A percentile compares a stretch with the other conserved stretches of the same genome.
Evolutionary conservation across 2,113 vertebrate species (phyloP).

Genomic region (Plotosus lineatus): DNA sequence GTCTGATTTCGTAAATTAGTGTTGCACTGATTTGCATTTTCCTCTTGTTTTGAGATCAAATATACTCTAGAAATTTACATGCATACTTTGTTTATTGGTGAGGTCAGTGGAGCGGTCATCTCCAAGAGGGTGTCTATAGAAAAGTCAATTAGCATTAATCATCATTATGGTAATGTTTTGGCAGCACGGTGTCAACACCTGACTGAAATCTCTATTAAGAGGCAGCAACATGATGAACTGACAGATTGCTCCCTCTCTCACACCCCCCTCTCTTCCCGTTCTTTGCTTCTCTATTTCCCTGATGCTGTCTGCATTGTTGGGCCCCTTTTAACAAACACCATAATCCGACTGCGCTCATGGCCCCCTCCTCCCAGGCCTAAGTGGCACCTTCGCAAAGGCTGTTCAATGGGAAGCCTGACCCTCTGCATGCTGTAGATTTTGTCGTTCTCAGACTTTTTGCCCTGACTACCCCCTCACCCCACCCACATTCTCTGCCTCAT

Average conservation of each 20-base stretch:
- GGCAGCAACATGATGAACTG: slow-evolving; percentile 45
- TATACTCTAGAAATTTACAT: neutral
- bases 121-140: slow-evolving; percentile 44
- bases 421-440: slow-evolving; percentile 20
- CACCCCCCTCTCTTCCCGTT: neutral
- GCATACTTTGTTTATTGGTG: slow-evolving; percentile 25
- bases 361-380: slow-evolving; percentile 28
- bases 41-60: neutral
- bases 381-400: slow-evolving; percentile 37
- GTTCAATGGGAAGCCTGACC: slow-evolving; percentile 41
- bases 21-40: neutral
- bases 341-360: slow-evolving; percentile 53
- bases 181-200: slow-evolving; percentile 55
- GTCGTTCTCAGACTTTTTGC: slow-evolving; percentile 41
- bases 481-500: neutral
- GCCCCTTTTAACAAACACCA: slow-evolving; percentile 55
- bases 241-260: slow-evolving; percentile 45
- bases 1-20: neutral
- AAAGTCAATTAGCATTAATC: slow-evolving; percentile 57
- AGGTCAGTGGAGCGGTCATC: slow-evolving; percentile 31
- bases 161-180: slow-evolving; percentile 58
- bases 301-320: slow-evolving; percentile 48
- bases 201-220: slow-evolving; percentile 56
- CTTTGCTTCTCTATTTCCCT: slow-evolving; percentile 30
- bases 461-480: neutral